Conservation (phyloP, 2,888 invertebrate species). For the Drosophila putrida region DNA sequence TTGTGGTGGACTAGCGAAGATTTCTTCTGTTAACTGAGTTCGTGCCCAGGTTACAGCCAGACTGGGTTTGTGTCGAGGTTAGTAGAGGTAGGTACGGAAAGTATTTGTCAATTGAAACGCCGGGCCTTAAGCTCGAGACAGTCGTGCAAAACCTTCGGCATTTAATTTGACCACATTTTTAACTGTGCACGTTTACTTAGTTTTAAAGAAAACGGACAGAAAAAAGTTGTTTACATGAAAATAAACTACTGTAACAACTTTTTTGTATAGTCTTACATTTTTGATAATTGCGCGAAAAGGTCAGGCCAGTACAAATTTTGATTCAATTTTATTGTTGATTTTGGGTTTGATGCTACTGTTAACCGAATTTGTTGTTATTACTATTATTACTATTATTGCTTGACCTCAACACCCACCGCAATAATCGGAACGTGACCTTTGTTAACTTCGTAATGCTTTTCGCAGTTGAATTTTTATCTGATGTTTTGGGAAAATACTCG, state of each 20-base stretch:
- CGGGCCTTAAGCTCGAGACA: constrained; percentile 50
- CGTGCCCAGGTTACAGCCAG: constrained; percentile 56
- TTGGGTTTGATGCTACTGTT: constrained; percentile 48
- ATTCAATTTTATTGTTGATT: constrained; percentile 45
- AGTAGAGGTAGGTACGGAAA: constrained; percentile 60
- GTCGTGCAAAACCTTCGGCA: constrained; percentile 79
- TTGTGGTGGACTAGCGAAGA: constrained; percentile 39
- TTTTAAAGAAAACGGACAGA: constrained; percentile 53
- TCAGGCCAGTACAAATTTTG: constrained; percentile 57
- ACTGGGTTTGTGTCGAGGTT: constrained; percentile 50
- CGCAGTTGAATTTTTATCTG: constrained; percentile 61
- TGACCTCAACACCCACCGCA: constrained; percentile 75
- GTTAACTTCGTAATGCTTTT: constrained; percentile 39
- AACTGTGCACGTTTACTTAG: constrained; percentile 65
- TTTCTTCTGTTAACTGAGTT: constrained; percentile 58
- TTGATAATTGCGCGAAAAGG: constrained; percentile 76
- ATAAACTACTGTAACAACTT: constrained; percentile 20
- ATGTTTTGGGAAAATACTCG: constrained; percentile 58
- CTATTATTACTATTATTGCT: constrained; percentile 37
- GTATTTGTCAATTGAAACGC: constrained; percentile 74
- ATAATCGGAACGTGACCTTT: constrained; percentile 59
- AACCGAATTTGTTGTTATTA: constrained; percentile 44
- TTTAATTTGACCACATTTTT: constrained; percentile 76
- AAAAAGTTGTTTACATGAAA: constrained; percentile 58
- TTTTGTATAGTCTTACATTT: constrained; percentile 30